Conservation (phyloP, 2,888 invertebrate species). For the Lasioglossum morio region DNA sequence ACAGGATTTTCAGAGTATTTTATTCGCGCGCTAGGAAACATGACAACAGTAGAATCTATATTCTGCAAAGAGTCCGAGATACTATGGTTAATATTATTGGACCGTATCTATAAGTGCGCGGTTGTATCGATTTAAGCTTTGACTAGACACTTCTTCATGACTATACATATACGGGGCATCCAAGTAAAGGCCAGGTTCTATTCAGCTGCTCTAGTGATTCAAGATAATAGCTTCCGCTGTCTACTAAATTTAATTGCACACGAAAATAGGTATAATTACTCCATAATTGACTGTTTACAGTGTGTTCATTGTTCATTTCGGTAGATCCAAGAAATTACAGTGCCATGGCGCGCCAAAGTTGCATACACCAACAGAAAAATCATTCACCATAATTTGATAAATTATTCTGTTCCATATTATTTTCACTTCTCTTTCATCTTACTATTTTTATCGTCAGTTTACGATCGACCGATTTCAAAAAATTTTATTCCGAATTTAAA, state of each 20-base stretch:
- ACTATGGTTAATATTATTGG: slow-evolving; percentile 52
- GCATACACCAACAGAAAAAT: background rate
- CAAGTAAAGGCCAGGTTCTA: background rate
- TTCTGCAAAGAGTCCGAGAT: slow-evolving; percentile 14
- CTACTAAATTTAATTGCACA: background rate
- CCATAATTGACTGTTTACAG: background rate
- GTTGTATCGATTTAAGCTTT: slow-evolving; percentile 62
- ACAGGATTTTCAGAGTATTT: background rate
- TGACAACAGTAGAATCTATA: slow-evolving; percentile 3
- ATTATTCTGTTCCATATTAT: background rate
- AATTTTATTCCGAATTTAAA: background rate
- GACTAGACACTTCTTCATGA: slow-evolving; percentile 30
- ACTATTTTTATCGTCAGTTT: background rate
- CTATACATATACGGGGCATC: background rate
- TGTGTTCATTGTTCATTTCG: background rate
- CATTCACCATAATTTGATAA: background rate
- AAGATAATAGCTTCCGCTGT: background rate
- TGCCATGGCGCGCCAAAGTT: background rate
- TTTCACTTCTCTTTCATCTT: background rate
- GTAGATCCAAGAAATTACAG: background rate
- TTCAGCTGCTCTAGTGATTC: background rate
- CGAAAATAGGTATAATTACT: background rate
- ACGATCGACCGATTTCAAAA: background rate
- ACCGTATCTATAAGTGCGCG: slow-evolving; percentile 53
- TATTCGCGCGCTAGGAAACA: background rate